Percentiles rank a stretch among this genome's conserved stretches.
Evolutionary conservation across 2,888 invertebrate genomes (phyloP).

Genomic region (Tachina fera): DNA sequence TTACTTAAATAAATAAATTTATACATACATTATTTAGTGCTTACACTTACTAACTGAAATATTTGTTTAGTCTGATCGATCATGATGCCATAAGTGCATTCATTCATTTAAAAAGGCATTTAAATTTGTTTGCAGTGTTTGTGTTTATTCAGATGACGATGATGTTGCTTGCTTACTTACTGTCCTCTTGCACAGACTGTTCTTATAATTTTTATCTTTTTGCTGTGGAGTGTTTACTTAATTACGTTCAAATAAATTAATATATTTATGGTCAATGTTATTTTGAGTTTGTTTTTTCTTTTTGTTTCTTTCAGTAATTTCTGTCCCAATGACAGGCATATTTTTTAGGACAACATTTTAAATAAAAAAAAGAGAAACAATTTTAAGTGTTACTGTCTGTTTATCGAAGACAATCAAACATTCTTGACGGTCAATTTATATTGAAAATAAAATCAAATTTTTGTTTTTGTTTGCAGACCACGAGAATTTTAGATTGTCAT

Average conservation of each 20-base stretch:
- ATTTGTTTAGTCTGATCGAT: not conserved
- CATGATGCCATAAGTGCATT: not conserved
- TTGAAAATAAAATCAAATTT: too few species aligned
- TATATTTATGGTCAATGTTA: constrained; percentile 64
- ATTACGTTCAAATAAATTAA: constrained; percentile 57
- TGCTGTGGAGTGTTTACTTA: constrained; percentile 36
- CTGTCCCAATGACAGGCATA: constrained; percentile 24
- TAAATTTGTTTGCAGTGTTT: constrained; percentile 29
- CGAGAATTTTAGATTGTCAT: too few species aligned
- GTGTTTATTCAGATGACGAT: constrained; percentile 36
- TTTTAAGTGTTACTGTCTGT: not conserved
- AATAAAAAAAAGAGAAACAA: constrained; percentile 3
- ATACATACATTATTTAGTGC: too few species aligned
- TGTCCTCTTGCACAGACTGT: constrained; percentile 16
- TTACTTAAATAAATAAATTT: too few species aligned
- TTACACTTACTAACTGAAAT: too few species aligned
- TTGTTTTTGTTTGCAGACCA: too few species aligned
- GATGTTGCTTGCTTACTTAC: too few species aligned
- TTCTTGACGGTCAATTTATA: too few species aligned
- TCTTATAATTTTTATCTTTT: constrained; percentile 1
- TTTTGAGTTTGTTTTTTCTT: constrained; percentile 34
- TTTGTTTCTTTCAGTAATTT: constrained; percentile 20
- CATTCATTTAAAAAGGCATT: constrained; percentile 28
- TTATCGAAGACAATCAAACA: not conserved
- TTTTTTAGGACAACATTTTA: not conserved